phyloP scores from a whole-genome alignment of 2,113 vertebrate genomes.

The Galeopterus variegatus region DNA sequence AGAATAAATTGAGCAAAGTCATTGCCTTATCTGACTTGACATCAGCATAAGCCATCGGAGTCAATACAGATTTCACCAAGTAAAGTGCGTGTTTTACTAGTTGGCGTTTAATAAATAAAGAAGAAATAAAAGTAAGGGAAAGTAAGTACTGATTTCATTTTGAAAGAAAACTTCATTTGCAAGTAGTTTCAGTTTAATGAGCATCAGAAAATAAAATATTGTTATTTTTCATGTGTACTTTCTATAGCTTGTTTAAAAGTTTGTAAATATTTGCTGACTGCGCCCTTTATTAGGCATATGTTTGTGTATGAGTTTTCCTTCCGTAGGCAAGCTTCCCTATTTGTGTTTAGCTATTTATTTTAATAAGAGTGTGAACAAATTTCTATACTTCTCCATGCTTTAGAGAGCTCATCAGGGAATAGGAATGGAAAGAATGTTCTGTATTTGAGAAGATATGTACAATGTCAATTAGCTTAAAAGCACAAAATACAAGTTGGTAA shows the following conservation, averaged over 20 bases:
- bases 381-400: conserved; percentile 49
- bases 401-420: conserved; percentile 34
- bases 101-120: not conserved
- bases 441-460: conserved; percentile 5
- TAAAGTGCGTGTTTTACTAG: conserved; percentile 47
- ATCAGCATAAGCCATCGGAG: conserved; percentile 50
- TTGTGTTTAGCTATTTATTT: conserved; percentile 67
- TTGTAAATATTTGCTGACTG: conserved; percentile 73
- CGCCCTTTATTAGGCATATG: conserved; percentile 23
- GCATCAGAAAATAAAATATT: conserved; percentile 41
- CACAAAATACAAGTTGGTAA: conserved; percentile 41
- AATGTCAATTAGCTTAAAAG: conserved; percentile 52
- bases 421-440: conserved; percentile 21
- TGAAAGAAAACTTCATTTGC: conserved; percentile 25
- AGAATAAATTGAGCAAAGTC: conserved; percentile 52
- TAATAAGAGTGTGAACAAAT: conserved; percentile 67
- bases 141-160: not conserved
- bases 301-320: not conserved
- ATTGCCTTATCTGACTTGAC: conserved; percentile 15
- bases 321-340: conserved; percentile 26
- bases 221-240: conserved; percentile 53
- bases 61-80: conserved; percentile 50
- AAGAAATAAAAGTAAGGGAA: not conserved
- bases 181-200: conserved; percentile 66
- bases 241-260: conserved; percentile 69